Evolutionary conservation across 2,888 invertebrate species (phyloP).

Genomic region (Ornithoptera alexandrae): DNA sequence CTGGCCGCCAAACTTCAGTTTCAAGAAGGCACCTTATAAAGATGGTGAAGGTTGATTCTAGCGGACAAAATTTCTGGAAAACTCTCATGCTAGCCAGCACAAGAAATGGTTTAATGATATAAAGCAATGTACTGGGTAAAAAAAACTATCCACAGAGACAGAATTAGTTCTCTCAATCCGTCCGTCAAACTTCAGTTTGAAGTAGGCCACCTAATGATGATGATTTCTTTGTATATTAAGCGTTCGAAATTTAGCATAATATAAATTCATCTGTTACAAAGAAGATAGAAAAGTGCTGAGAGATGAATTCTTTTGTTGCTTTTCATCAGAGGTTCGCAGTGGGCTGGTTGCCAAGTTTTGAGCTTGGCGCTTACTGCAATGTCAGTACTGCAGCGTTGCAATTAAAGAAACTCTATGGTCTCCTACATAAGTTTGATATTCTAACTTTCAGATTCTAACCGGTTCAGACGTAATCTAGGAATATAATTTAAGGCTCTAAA

Average conservation of each 20-base stretch:
- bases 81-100: too few relatives aligned
- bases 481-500: conserved; percentile 68
- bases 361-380: conserved; percentile 64
- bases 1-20: too few relatives aligned
- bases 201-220: too few relatives aligned
- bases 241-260: conserved; percentile 54
- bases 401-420: conserved; percentile 41
- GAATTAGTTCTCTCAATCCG: too few relatives aligned
- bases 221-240: too few relatives aligned
- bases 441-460: conserved; percentile 49
- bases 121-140: too few relatives aligned
- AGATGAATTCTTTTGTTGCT: conserved; percentile 49
- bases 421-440: conserved; percentile 48
- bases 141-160: too few relatives aligned
- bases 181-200: too few relatives aligned
- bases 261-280: conserved; percentile 56
- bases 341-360: conserved; percentile 73
- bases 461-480: conserved; percentile 70
- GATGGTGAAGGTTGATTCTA: too few relatives aligned
- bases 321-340: conserved; percentile 55
- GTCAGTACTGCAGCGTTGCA: conserved; percentile 46
- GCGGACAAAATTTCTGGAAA: too few relatives aligned
- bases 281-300: conserved; percentile 57
- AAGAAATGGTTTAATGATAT: too few relatives aligned
- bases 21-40: too few relatives aligned